Evolutionary conservation across 2,888 invertebrate species (phyloP).

Genomic region (Terebella lapidaria): DNA sequence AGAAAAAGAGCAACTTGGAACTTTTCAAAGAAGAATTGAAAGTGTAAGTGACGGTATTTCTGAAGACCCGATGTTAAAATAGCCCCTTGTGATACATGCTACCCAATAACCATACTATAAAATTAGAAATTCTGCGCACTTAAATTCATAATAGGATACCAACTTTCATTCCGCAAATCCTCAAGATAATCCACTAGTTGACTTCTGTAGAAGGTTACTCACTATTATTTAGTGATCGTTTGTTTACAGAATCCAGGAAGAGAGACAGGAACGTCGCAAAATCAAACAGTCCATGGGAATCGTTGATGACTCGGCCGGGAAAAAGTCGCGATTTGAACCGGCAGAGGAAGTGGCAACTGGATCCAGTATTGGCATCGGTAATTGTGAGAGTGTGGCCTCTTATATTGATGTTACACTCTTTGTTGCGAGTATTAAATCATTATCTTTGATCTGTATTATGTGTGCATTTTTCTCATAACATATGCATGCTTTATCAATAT

Average conservation of each 20-base stretch:
- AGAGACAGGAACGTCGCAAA: slow-evolving; percentile 90
- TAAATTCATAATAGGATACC: neutral
- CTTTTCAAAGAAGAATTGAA: slow-evolving; percentile 96
- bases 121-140: too few relatives aligned
- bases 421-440: too few relatives aligned
- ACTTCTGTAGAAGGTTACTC: neutral
- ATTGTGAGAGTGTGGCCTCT: neutral
- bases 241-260: slow-evolving; percentile 82
- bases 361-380: slow-evolving; percentile 14
- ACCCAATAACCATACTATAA: too few relatives aligned
- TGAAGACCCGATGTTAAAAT: too few relatives aligned
- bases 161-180: neutral
- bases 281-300: slow-evolving; percentile 52
- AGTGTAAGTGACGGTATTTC: slow-evolving; percentile 62
- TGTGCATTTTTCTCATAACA: too few relatives aligned
- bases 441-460: too few relatives aligned
- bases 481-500: too few relatives aligned
- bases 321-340: slow-evolving; percentile 19
- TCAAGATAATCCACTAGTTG: neutral
- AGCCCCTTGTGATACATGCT: too few relatives aligned
- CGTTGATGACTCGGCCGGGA: slow-evolving; percentile 9
- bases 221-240: too few relatives aligned
- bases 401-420: too few relatives aligned
- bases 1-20: slow-evolving; percentile 95
- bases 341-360: slow-evolving; percentile 18